Base-by-base conservation (phyloP, 2,113 vertebrate species). In the Embiotoca jacksoni region DNA sequence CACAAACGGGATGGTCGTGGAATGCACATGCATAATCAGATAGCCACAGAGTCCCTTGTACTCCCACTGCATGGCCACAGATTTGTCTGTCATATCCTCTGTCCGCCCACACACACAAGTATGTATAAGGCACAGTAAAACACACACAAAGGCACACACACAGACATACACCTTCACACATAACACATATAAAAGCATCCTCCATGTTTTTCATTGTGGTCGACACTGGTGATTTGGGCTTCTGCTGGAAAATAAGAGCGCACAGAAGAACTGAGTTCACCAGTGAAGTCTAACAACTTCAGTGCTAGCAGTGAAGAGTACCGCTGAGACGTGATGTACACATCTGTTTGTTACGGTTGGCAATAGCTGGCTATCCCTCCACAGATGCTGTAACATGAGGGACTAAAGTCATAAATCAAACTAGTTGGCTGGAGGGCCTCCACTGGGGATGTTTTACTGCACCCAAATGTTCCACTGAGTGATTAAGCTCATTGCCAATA, bases 401-500 rank as follows among this genome's bases (percentile, higher is more conserved):
- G 72, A 74, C 76, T 76, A 80, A 75, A 87, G 59, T 75, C 82
- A 86, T 88, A 91, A 90, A 90, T 92, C 87, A 91, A 85, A 85
- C 49, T 54, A 81, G 75, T 83, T 88, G 77, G 83, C 84, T 86
- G 46, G 70, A 77, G 74, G 88, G 87, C 15, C 71, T 64, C 75
- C 35, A 64, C 52, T 36, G 71, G 73, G 82, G 65, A 92, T 84
- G 70, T 85, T 91, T 90, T 83, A 89, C 73, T 85, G 83, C 80
- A 73, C 75, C 75, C 73, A 83, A 81, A 89, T 81, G 82, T 84
- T 90, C 82, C 60, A 68, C 75, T 50, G 57, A 82, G 85, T 92
- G 88, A 89, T 92, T 90, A 91, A 91, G 75, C 86, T 88, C 54
- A 85, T 86, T 83, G 86, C 81, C 86, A 62, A 85, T 57, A 83